Base-by-base conservation (phyloP, 1,140 invertebrate genomes). In the Anagrus nilaparvatae region DNA sequence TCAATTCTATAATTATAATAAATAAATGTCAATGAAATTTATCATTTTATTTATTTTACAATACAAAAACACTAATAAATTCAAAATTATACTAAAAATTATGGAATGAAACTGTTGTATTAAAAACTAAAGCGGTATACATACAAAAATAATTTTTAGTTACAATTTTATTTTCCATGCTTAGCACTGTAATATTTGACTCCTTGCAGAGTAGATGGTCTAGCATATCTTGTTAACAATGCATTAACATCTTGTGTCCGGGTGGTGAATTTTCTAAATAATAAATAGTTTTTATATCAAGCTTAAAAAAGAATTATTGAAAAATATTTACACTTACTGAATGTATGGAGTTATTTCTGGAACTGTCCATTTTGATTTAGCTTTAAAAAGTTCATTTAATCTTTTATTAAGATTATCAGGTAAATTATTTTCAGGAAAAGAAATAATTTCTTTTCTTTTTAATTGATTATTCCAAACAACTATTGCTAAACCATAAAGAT, bases 301-400 rank as follows among this genome's bases (percentile, higher is more conserved):
- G 7, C 25, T 28, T 37, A 31, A 44, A 31, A 27, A 38, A 40
- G 14, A 20, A 33, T 19, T 20, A 28, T 13, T 23, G 16, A 38
- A 34, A 23, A 42, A 14, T 25, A 35, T 29, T 12, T 32, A 38
- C 25, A 66, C 74, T 75, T 73, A 88, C 85, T 75, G 67, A 20
- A 93, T 76, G 57, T 88, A 94, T 0, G 90, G 88, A 8, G 79
- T 73, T 55, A 93, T 91, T 68, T 92, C 82, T 24, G 82, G 73
- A 7, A 85, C 67, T 16, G 80, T 87, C 90, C 90, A 93, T 54
- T 84, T 88, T 3, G 77, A 59, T 56, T 83, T 85, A 0, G 71
- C 74, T 56, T 81, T 75, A 54, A 93, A 93, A 10, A 93, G 63
- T 21, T 76, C 60, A 41, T 74, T 71, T 57, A 94, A 81, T 49